These are phyloP conservation scores for Dermochelys coriacea DNA, from an alignment of 2,797 vertebrate genomes.

Conservation along the genomic window DNA sequence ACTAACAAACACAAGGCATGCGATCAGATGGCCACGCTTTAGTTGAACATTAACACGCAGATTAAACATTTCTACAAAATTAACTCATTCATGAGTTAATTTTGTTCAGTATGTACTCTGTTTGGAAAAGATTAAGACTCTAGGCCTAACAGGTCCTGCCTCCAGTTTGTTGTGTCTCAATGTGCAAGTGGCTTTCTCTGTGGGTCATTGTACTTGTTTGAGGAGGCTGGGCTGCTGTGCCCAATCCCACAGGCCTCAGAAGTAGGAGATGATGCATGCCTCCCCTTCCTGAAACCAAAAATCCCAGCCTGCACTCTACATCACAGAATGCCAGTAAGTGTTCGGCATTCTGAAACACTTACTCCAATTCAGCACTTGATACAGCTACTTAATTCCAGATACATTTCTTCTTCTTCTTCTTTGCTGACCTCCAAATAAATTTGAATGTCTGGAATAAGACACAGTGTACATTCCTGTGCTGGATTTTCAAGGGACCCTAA, in stretches of 20 bases:
- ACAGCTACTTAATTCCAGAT: neutral
- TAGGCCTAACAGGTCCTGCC: neutral
- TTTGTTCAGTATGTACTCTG: conserved; percentile 43
- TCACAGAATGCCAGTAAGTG: neutral
- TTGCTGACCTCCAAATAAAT: neutral
- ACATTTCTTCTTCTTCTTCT: neutral
- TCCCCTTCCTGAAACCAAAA: neutral
- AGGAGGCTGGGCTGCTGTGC: neutral
- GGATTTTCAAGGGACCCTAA: neutral
- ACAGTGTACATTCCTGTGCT: neutral
- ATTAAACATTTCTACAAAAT: conserved; percentile 54
- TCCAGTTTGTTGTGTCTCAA: conserved; percentile 35
- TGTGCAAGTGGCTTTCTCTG: conserved; percentile 29
- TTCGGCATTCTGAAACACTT: neutral
- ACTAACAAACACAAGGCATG: conserved; percentile 24
- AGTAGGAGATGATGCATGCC: neutral
- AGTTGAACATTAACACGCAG: conserved; percentile 52
- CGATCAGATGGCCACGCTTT: conserved; percentile 48
- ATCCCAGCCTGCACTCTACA: neutral
- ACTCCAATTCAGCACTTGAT: neutral
- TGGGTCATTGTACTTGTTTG: conserved; percentile 31
- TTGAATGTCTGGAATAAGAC: neutral
- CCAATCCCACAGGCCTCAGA: neutral
- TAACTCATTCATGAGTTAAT: conserved; percentile 53
- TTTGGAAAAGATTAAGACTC: neutral